A percentile compares a stretch with the other conserved stretches of the same genome.
Evolutionary conservation across 1,140 invertebrate genomes (phyloP).

Genomic region (Drosophila watanabei): DNA sequence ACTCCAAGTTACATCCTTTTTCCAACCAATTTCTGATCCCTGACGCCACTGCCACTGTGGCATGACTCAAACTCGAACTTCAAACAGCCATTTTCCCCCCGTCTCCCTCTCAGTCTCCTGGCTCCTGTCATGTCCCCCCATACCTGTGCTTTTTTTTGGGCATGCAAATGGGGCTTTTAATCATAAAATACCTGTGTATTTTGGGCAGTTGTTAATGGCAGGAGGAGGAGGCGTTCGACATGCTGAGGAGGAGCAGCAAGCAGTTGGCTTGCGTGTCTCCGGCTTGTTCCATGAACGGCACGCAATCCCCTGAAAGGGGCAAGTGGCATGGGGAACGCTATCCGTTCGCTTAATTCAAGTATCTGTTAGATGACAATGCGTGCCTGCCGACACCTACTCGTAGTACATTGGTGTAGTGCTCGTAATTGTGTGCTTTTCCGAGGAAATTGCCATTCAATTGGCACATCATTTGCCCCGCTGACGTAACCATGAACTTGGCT

Average conservation of each 20-base stretch:
- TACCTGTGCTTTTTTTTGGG: slow-evolving; percentile 28
- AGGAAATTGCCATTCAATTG: slow-evolving; percentile 61
- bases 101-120: not conserved
- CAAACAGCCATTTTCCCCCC: slow-evolving; percentile 35
- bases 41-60: slow-evolving; percentile 8
- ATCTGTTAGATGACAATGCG: slow-evolving; percentile 78
- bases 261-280: slow-evolving; percentile 66
- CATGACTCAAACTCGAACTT: slow-evolving; percentile 69
- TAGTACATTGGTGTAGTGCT: slow-evolving; percentile 60
- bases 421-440: slow-evolving; percentile 56
- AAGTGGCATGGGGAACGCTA: slow-evolving; percentile 8
- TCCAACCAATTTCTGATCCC: not conserved
- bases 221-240: slow-evolving; percentile 37
- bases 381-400: slow-evolving; percentile 70
- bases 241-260: slow-evolving; percentile 2
- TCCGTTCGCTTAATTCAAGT: slow-evolving; percentile 23
- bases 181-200: slow-evolving; percentile 78
- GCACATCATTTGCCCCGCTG: slow-evolving; percentile 66
- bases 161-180: slow-evolving; percentile 75
- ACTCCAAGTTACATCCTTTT: not conserved
- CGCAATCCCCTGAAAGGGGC: slow-evolving; percentile 47
- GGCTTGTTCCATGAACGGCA: slow-evolving; percentile 58
- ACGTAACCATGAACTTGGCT: slow-evolving; percentile 59
- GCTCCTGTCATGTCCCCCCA: not conserved
- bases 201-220: slow-evolving; percentile 76